Evolutionary conservation across 1,140 invertebrate genomes (phyloP).

Genomic region (Drosophila triauraria): DNA sequence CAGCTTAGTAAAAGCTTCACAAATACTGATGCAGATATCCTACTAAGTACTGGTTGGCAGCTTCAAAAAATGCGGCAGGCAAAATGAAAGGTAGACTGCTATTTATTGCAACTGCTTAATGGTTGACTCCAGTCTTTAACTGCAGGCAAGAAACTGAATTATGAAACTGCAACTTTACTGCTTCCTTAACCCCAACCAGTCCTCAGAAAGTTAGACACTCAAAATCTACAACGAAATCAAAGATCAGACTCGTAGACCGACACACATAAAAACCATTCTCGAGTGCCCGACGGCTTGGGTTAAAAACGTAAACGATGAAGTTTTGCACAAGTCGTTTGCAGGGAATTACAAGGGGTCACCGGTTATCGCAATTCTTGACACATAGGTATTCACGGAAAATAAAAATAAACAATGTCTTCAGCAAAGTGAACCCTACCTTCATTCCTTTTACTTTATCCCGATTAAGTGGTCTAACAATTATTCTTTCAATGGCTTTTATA

Average conservation of each 20-base stretch:
- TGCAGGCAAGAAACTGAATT: conserved; percentile 52
- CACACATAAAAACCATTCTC: conserved; percentile 38
- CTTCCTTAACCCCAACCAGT: background rate
- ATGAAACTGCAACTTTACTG: conserved; percentile 55
- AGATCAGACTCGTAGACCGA: conserved; percentile 38
- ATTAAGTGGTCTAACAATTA: conserved; percentile 52
- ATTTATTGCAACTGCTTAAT: conserved; percentile 53
- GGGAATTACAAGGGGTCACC: background rate
- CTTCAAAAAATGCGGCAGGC: background rate
- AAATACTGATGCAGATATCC: background rate
- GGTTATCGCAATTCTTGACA: conserved; percentile 43
- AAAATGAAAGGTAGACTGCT: background rate
- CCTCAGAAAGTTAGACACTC: conserved; percentile 62
- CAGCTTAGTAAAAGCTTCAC: background rate
- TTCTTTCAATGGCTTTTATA: conserved; percentile 70
- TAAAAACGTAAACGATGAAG: conserved; percentile 31
- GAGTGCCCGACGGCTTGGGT: conserved; percentile 21
- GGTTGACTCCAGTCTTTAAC: conserved; percentile 8
- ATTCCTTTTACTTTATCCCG: conserved; percentile 2
- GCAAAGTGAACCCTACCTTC: conserved; percentile 35
- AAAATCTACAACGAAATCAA: conserved; percentile 72
- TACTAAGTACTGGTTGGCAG: background rate
- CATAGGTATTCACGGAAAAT: conserved; percentile 51
- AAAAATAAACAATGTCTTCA: conserved; percentile 54
- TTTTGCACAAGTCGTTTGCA: conserved; percentile 46